Conservation (phyloP, 2,113 vertebrate genomes). For the Tichodroma muraria region DNA sequence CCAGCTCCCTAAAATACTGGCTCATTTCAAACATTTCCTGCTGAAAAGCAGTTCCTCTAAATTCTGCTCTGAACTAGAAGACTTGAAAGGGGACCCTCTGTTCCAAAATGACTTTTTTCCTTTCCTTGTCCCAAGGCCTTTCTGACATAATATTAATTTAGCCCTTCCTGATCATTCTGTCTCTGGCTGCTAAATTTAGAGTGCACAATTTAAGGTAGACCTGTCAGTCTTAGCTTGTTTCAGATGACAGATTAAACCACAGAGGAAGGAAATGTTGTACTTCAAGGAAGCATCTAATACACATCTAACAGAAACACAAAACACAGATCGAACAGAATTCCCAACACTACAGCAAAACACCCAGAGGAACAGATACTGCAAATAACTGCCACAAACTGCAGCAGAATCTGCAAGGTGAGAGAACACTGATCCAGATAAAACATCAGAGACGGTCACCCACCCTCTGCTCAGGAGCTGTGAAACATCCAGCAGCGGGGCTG, state of each 20-base stretch:
- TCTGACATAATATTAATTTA: conserved; percentile 52
- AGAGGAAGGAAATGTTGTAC: neutral
- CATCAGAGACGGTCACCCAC: neutral
- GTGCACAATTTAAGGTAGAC: conserved; percentile 35
- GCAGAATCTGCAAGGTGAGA: neutral
- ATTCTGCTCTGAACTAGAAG: neutral
- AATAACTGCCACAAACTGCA: neutral
- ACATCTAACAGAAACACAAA: neutral
- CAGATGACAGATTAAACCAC: conserved; percentile 25
- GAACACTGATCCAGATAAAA: neutral
- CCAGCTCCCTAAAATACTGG: neutral
- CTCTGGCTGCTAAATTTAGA: conserved; percentile 39
- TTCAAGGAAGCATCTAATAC: neutral
- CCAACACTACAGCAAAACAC: neutral
- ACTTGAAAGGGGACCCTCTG: conserved; percentile 22
- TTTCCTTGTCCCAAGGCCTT: conserved; percentile 39
- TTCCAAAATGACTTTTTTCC: conserved; percentile 28
- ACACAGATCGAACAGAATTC: neutral
- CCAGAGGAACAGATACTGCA: fast-evolving
- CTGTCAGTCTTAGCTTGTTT: neutral
- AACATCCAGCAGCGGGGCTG: neutral
- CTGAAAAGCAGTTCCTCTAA: neutral
- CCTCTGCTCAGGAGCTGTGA: neutral
- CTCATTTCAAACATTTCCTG: neutral
- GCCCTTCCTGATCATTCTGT: conserved; percentile 44